A percentile compares a stretch with the other conserved stretches of the same genome.
Evolutionary conservation across 2,113 vertebrate genomes (phyloP).

Genomic region (Calonectris borealis): DNA sequence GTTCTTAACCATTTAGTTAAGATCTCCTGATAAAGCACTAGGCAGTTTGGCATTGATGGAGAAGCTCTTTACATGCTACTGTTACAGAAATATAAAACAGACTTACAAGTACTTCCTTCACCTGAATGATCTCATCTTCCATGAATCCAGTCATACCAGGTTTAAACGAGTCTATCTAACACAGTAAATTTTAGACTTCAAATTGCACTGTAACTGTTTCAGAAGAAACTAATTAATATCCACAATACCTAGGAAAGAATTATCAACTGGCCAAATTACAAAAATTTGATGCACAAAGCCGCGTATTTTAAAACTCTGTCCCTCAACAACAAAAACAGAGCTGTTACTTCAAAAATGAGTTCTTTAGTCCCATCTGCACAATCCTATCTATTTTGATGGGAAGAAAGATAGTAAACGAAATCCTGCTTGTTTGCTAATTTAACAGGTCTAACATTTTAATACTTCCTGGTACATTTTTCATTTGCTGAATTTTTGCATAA

Average conservation of each 20-base stretch:
- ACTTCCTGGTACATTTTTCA: not conserved
- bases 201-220: constrained; percentile 33
- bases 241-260: not conserved
- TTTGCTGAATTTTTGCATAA: not conserved
- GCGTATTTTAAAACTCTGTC: not conserved
- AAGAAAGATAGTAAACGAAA: not conserved
- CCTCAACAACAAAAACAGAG: not conserved
- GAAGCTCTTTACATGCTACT: constrained; percentile 6
- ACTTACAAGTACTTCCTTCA: constrained; percentile 47
- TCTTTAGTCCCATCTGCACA: not conserved
- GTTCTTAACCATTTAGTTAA: constrained; percentile 56
- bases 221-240: not conserved
- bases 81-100: not conserved
- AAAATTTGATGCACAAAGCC: not conserved
- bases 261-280: not conserved
- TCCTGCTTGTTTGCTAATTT: not conserved
- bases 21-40: constrained; percentile 50
- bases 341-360: not conserved
- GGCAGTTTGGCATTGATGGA: constrained; percentile 10
- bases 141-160: not conserved
- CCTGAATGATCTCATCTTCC: constrained; percentile 10
- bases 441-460: not conserved
- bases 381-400: not conserved
- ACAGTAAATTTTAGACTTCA: constrained; percentile 20
- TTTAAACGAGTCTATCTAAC: not conserved